Base-by-base conservation (phyloP, 2,797 vertebrate genomes). In the Tapera naevia region DNA sequence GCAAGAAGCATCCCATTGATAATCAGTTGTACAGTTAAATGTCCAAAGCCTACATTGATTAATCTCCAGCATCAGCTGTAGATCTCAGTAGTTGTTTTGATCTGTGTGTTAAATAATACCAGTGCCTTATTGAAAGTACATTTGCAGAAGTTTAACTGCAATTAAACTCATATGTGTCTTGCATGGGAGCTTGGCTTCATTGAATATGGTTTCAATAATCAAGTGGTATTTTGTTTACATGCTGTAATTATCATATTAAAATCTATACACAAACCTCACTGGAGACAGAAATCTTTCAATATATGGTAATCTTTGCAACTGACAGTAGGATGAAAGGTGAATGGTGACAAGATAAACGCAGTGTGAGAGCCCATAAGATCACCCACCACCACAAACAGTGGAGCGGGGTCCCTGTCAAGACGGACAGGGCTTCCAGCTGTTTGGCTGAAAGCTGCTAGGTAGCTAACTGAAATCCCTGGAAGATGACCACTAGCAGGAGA, bases 201-300 rank as follows among this genome's bases (percentile, higher is more conserved):
- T 60, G 43, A 95, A 78, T 89, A 92, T 95, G 95, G 84, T 95
- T 96, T 94, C 83, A 96, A 96, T 95, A 89, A 94, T 67, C 74
- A 57, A 95, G 89, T 39, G 82, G 84, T 84, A 91, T 96, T 96
- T 96, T 83, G 82, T 96, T 96, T 96, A 97, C 86, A 92, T 92
- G 88, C 73, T 17, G 5, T 89, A 95, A 96, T 91, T 69, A 89
- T 35, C 73, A 61, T 73, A 95, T 75, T 96, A 91, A 93, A 91
- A 75, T 86, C 73, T 91, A 80, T 91, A 82, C 18, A 57, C 62
- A 91, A 95, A 85, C 80, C 75, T 87, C 72, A 50, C 39, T 93
- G 88, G 28, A 83, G 56, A 64, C 61, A 89, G 58, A 1, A 4
- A 57, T 69, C 72, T 57, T 89, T 69, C 58, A 78, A 53, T 15